Percentiles rank a stretch among this genome's conserved stretches.
These are phyloP conservation scores for Drosophila ohnishii DNA, from an alignment of 1,140 invertebrate species.

Conservation along the genomic window DNA sequence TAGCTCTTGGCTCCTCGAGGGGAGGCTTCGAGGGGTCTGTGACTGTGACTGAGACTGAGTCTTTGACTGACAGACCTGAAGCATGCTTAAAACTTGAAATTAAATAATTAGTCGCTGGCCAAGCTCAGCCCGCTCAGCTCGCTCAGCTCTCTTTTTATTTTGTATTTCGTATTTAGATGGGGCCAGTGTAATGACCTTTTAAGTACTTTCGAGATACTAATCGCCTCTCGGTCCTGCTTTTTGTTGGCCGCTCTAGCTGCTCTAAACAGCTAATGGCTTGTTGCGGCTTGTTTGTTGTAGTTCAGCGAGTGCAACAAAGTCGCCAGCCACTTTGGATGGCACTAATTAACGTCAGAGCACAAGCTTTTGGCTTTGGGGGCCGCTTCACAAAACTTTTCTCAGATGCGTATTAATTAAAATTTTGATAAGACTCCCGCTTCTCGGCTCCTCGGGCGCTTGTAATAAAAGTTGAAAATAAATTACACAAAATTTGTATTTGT, in stretches of 20 bases:
- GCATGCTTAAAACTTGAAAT: constrained; percentile 79
- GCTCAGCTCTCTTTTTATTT: constrained; percentile 12
- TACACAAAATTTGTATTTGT: constrained; percentile 72
- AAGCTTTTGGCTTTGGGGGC: constrained; percentile 58
- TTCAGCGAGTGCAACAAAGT: constrained; percentile 61
- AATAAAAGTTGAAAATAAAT: constrained; percentile 79
- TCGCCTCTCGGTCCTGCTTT: constrained; percentile 58
- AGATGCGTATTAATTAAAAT: constrained; percentile 81
- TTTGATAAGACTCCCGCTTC: constrained; percentile 61
- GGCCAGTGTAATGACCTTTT: constrained; percentile 78
- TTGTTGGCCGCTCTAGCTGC: constrained; percentile 45
- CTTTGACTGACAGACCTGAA: constrained; percentile 57
- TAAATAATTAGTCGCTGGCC: constrained; percentile 79
- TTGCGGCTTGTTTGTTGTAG: constrained; percentile 57
- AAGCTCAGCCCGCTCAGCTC: constrained; percentile 49
- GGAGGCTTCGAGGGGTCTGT: constrained; percentile 12
- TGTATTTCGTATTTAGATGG: constrained; percentile 39
- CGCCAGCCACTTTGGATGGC: constrained; percentile 67
- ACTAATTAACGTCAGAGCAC: constrained; percentile 72
- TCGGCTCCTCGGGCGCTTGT: constrained; percentile 20
- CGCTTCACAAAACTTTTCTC: constrained; percentile 67
- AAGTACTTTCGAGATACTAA: constrained; percentile 82
- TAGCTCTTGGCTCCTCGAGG: constrained; percentile 25
- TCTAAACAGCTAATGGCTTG: constrained; percentile 62
- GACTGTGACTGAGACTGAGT: background rate